Conservation (phyloP, 1,140 invertebrate species). For the Elysia chlorotica region DNA sequence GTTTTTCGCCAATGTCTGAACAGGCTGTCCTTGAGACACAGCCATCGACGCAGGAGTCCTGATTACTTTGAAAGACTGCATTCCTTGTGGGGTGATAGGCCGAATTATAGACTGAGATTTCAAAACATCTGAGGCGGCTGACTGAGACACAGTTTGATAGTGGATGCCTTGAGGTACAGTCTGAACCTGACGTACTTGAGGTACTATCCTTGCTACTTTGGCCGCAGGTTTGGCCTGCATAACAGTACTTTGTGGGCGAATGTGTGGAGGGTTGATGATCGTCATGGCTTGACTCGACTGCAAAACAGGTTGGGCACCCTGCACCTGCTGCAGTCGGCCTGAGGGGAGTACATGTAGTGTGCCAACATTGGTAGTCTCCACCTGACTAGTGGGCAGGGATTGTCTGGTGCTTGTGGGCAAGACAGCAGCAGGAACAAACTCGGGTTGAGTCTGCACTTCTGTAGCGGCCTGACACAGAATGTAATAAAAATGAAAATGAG, state of each 20-base stretch:
- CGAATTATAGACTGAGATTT: not conserved
- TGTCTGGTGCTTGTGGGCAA: too few relatives aligned
- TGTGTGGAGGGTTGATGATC: slow-evolving; percentile 8
- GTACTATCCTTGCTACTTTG: not conserved
- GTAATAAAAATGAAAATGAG: too few relatives aligned
- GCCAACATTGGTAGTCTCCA: too few relatives aligned
- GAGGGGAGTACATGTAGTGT: too few relatives aligned
- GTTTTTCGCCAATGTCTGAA: slow-evolving; percentile 3
- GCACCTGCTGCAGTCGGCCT: too few relatives aligned
- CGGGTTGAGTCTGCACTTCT: too few relatives aligned
- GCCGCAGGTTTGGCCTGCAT: not conserved
- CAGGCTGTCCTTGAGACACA: not conserved
- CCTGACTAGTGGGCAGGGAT: too few relatives aligned
- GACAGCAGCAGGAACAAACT: too few relatives aligned
- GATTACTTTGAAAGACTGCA: slow-evolving; percentile 21
- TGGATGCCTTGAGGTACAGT: not conserved
- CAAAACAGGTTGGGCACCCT: too few relatives aligned
- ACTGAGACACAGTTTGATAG: slow-evolving; percentile 1
- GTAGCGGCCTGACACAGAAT: too few relatives aligned
- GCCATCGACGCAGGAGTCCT: not conserved
- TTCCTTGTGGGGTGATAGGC: slow-evolving; percentile 1
- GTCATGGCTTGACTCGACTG: slow-evolving; percentile 21
- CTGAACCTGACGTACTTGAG: not conserved
- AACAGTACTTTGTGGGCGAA: not conserved
- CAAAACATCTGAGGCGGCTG: too few relatives aligned